Percentiles rank a stretch among this genome's conserved stretches.
These are phyloP conservation scores for Cardiocondyla obscurior DNA, from an alignment of 1,140 invertebrate species.

Conservation along the genomic window DNA sequence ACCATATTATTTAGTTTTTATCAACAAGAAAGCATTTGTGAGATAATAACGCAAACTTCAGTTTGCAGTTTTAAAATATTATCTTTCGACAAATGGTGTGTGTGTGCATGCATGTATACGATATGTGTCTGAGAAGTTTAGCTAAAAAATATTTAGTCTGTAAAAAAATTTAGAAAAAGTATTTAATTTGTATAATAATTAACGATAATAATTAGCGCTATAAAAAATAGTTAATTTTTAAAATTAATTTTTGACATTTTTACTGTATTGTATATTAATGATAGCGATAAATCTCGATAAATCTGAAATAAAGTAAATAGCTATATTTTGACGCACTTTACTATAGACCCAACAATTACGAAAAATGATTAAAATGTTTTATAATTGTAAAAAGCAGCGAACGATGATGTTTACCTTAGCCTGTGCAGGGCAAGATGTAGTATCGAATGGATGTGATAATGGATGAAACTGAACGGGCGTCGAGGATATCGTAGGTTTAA, in stretches of 20 bases:
- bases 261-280: not conserved
- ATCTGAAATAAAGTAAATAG: not conserved
- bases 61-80: slow-evolving; percentile 19
- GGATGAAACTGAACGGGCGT: slow-evolving; percentile 65
- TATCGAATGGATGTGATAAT: slow-evolving; percentile 72
- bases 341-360: not conserved
- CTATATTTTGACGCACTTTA: not conserved
- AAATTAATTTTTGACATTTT: not conserved
- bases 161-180: not conserved
- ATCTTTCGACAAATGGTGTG: not conserved
- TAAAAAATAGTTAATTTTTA: not conserved
- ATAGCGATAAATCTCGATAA: slow-evolving; percentile 9
- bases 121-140: no score
- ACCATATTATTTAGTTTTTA: not conserved
- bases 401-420: slow-evolving; percentile 78
- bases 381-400: slow-evolving; percentile 71
- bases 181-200: not conserved
- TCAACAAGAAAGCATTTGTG: not conserved
- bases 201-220: not conserved
- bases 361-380: not conserved
- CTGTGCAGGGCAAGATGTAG: slow-evolving; percentile 74
- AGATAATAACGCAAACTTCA: not conserved
- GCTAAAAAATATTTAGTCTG: no score
- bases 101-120: not conserved
- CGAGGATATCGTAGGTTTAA: slow-evolving; percentile 63